phyloP scores from a whole-genome alignment of 2,797 vertebrate genomes.

The Euphonia xanthogaster region DNA sequence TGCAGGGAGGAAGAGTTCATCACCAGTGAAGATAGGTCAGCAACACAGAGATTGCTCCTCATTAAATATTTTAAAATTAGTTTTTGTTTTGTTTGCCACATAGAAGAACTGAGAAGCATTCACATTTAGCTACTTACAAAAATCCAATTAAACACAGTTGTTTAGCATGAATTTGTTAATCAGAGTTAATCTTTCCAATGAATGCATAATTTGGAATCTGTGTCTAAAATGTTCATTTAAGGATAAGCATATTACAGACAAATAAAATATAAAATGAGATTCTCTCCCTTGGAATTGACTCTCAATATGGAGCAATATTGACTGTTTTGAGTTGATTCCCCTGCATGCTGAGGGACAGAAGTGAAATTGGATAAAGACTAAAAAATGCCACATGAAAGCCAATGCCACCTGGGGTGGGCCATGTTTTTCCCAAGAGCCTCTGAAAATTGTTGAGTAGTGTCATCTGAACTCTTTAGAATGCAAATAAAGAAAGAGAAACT shows the following conservation, averaged over 20 bases:
- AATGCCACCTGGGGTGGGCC: not conserved
- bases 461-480: not conserved
- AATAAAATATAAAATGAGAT: constrained; percentile 46
- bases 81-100: constrained; percentile 37
- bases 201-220: constrained; percentile 80
- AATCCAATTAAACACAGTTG: constrained; percentile 83
- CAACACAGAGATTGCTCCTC: constrained; percentile 16
- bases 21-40: constrained; percentile 46
- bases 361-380: constrained; percentile 14
- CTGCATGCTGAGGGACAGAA: constrained; percentile 33
- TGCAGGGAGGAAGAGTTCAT: not conserved
- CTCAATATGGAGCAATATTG: constrained; percentile 37
- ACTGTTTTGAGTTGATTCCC: constrained; percentile 28
- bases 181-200: constrained; percentile 80
- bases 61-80: constrained; percentile 44
- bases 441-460: not conserved
- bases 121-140: constrained; percentile 76
- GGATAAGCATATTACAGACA: constrained; percentile 61
- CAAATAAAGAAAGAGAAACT: not conserved
- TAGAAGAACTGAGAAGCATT: constrained; percentile 66
- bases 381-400: not conserved
- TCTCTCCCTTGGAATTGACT: constrained; percentile 34
- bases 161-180: constrained; percentile 82
- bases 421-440: not conserved
- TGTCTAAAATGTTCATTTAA: constrained; percentile 72